These are phyloP conservation scores for Aradophagus sp. DNA, from an alignment of 1,140 invertebrate genomes.

Conservation along the genomic window DNA sequence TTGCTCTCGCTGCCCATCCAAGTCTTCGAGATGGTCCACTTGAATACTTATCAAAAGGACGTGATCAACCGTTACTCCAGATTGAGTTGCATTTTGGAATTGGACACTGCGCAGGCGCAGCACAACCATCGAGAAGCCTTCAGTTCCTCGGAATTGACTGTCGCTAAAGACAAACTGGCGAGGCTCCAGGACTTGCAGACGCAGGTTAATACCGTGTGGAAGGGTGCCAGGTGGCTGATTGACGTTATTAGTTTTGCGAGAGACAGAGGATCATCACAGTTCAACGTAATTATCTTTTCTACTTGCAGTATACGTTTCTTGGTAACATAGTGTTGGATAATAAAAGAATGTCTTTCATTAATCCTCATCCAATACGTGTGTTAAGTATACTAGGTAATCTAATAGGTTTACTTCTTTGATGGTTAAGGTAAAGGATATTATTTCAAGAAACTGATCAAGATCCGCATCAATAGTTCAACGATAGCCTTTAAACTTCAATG, in stretches of 20 bases:
- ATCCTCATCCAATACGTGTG: too few species aligned
- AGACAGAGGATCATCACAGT: conserved; percentile 78
- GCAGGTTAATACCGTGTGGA: conserved; percentile 91
- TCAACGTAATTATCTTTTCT: conserved; percentile 65
- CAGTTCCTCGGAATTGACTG: conserved; percentile 88
- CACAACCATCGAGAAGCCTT: conserved; percentile 95
- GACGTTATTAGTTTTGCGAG: conserved; percentile 94
- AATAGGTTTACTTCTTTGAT: too few species aligned
- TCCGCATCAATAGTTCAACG: too few species aligned
- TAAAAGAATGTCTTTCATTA: too few species aligned
- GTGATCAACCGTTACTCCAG: conserved; percentile 92
- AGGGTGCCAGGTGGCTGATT: conserved; percentile 94
- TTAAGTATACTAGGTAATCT: too few species aligned
- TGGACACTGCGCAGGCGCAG: conserved; percentile 92
- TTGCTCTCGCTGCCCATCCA: conserved; percentile 90
- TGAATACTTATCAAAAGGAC: conserved; percentile 91
- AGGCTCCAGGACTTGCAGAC: conserved; percentile 88
- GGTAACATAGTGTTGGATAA: too few species aligned
- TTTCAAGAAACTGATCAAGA: too few species aligned
- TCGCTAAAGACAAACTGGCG: conserved; percentile 87
- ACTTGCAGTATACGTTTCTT: too few species aligned
- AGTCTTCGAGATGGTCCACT: conserved; percentile 94
- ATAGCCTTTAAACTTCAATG: too few species aligned
- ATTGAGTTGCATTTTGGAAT: conserved; percentile 92
- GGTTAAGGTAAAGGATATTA: too few species aligned